These are phyloP conservation scores for Sminthurides aquaticus DNA, from an alignment of 2,888 invertebrate genomes.

Conservation along the genomic window DNA sequence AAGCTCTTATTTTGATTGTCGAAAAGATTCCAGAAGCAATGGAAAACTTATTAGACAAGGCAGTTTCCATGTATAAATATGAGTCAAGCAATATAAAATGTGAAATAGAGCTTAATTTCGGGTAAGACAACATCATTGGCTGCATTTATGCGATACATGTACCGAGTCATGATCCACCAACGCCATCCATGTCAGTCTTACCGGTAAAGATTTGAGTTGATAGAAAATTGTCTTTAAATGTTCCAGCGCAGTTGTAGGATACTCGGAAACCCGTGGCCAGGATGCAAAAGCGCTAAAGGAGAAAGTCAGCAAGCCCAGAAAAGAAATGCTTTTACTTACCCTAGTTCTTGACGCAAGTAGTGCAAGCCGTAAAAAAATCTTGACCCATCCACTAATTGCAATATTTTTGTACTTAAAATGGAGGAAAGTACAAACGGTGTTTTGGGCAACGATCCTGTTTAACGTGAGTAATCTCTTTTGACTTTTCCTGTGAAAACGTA, in stretches of 20 bases:
- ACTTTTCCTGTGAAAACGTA: background rate
- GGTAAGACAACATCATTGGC: slow-evolving; percentile 23
- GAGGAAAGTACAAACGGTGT: slow-evolving; percentile 36
- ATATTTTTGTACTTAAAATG: slow-evolving; percentile 41
- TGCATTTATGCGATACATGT: background rate
- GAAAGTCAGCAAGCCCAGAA: slow-evolving; percentile 19
- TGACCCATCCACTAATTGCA: slow-evolving; percentile 41
- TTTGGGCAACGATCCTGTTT: slow-evolving; percentile 39
- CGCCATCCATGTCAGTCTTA: no score
- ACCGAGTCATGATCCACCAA: no score
- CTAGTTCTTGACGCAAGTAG: slow-evolving; percentile 40
- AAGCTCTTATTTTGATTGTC: slow-evolving; percentile 38
- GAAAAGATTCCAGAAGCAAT: slow-evolving; percentile 42
- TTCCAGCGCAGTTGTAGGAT: slow-evolving; percentile 39
- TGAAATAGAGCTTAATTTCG: slow-evolving; percentile 40
- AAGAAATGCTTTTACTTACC: slow-evolving; percentile 39
- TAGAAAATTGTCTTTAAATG: background rate
- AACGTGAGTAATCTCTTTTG: slow-evolving; percentile 29
- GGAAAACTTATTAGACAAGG: slow-evolving; percentile 39
- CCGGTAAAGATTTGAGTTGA: no score
- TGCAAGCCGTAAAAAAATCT: slow-evolving; percentile 38
- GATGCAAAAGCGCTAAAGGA: slow-evolving; percentile 14
- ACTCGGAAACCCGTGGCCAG: slow-evolving; percentile 35
- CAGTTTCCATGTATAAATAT: slow-evolving; percentile 39
- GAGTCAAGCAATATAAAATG: slow-evolving; percentile 41